These are phyloP conservation scores for Lysandra bellargus DNA, from an alignment of 2,888 invertebrate genomes.

Conservation along the genomic window DNA sequence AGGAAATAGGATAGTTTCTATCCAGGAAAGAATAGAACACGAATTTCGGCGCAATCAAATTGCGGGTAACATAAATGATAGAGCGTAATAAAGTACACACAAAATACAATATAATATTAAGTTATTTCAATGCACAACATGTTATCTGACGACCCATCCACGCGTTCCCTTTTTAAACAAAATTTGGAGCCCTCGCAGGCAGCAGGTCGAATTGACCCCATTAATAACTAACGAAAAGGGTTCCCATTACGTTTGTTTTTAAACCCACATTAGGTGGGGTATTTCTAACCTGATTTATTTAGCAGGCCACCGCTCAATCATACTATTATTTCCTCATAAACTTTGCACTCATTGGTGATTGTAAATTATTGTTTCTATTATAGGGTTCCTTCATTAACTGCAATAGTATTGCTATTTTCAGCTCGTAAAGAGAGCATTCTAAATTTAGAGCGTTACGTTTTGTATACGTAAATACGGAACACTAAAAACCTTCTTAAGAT, in stretches of 20 bases:
- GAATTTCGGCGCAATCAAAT: too few relatives aligned
- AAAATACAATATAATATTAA: neutral
- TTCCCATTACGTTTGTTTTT: conserved; percentile 13
- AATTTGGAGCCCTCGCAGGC: neutral
- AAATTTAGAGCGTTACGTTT: too few relatives aligned
- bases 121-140: neutral
- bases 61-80: too few relatives aligned
- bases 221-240: conserved; percentile 22
- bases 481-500: too few relatives aligned
- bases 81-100: neutral
- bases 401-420: neutral
- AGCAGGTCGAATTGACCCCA: conserved; percentile 4
- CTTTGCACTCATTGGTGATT: neutral
- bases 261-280: conserved; percentile 6
- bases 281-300: neutral
- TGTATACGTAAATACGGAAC: too few relatives aligned
- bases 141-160: neutral
- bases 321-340: neutral
- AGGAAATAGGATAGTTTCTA: too few relatives aligned
- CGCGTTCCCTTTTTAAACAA: conserved; percentile 6
- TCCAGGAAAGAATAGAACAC: too few relatives aligned
- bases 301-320: neutral
- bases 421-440: neutral
- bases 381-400: neutral
- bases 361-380: neutral